Evolutionary conservation across 2,113 vertebrate species (phyloP).

Genomic region (Neotoma lepida): DNA sequence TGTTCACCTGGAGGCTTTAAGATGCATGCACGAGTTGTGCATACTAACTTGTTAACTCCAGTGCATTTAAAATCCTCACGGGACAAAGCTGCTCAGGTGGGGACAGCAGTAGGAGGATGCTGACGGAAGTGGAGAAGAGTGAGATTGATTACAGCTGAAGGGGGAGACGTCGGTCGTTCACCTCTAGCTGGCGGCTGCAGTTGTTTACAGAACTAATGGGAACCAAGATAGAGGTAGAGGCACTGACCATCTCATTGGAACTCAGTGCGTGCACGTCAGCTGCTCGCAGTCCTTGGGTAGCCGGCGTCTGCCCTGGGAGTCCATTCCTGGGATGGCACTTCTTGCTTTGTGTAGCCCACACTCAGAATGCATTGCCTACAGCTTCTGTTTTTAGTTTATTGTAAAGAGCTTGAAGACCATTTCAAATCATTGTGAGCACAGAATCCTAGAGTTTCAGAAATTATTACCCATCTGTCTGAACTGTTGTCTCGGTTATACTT

Average conservation of each 20-base stretch:
- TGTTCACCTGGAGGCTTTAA: neutral
- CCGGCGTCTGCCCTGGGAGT: neutral
- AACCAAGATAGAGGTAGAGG: neutral
- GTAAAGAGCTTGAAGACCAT: neutral
- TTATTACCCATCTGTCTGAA: neutral
- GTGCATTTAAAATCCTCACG: neutral
- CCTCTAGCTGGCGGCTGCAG: neutral
- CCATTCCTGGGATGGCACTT: neutral
- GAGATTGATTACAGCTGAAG: neutral
- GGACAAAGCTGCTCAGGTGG: neutral
- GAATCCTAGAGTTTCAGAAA: slow-evolving; percentile 3
- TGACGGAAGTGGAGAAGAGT: neutral
- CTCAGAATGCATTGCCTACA: no score
- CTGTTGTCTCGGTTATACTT: neutral
- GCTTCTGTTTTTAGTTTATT: slow-evolving; percentile 5
- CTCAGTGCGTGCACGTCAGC: neutral
- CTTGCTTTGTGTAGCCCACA: neutral
- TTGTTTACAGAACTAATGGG: neutral
- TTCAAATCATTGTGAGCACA: neutral
- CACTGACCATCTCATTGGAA: neutral
- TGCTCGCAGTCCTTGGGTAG: neutral
- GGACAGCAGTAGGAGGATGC: neutral
- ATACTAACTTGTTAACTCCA: neutral
- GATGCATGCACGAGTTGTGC: no score
- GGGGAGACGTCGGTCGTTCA: no score